These are phyloP conservation scores for Himalopsyche anomala DNA, from an alignment of 2,888 invertebrate genomes.

Conservation along the genomic window DNA sequence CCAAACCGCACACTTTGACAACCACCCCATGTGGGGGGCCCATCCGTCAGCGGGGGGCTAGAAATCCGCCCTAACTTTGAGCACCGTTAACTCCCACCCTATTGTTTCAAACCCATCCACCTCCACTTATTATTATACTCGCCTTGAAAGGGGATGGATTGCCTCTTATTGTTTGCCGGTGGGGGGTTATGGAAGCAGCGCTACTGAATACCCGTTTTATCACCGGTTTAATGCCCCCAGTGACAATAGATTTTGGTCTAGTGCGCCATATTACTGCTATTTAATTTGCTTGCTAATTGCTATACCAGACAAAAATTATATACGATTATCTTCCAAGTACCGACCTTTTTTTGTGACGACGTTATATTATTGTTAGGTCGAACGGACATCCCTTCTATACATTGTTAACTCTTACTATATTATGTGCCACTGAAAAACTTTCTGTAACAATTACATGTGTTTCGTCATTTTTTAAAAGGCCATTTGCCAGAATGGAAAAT, in stretches of 20 bases:
- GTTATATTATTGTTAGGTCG: too few species aligned
- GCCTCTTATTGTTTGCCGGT: constrained; percentile 34
- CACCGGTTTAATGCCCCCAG: constrained; percentile 16
- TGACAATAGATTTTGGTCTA: constrained; percentile 34
- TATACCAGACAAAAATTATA: constrained; percentile 12
- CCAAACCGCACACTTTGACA: constrained; percentile 21
- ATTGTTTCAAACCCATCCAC: constrained; percentile 26
- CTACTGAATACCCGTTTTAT: constrained; percentile 31
- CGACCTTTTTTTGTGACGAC: too few species aligned
- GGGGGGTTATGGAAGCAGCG: constrained; percentile 34
- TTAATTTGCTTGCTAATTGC: constrained; percentile 20
- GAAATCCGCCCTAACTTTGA: constrained; percentile 21
- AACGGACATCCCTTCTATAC: too few species aligned
- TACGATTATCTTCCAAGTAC: background rate
- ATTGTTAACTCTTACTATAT: too few species aligned
- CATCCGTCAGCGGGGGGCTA: constrained; percentile 28
- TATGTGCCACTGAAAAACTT: too few species aligned
- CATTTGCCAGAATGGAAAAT: too few species aligned
- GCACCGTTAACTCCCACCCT: constrained; percentile 26
- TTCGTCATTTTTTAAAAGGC: too few species aligned
- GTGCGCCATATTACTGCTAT: background rate
- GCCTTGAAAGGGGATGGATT: constrained; percentile 34
- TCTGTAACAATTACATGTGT: too few species aligned
- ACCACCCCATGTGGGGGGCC: background rate
- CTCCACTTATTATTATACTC: constrained; percentile 34